Base-by-base conservation (phyloP, 2,888 invertebrate species). In the Netelia melanura region DNA sequence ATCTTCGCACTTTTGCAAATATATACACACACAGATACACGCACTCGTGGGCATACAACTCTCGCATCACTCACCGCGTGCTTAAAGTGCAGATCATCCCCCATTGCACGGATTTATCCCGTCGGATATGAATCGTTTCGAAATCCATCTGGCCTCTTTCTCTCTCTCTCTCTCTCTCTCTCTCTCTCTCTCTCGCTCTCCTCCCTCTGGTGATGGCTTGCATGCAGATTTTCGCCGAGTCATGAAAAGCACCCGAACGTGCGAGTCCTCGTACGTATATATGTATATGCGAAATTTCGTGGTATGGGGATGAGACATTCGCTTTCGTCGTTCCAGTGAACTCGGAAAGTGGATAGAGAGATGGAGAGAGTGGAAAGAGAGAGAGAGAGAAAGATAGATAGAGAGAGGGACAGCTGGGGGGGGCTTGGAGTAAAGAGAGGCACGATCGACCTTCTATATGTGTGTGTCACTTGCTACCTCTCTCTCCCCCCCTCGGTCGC, bases 191-290 rank as follows among this genome's bases (percentile, higher is more conserved):
- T 58, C 1, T 58, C 21, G 17, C 17, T 25, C 68, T 10, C 54
- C 48, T 17, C 58, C 25, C 64, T 56, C 62, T 68, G 62, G 48
- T 67, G 48, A 14, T 25, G 58, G 77, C 76, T 21, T 68, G 56
- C 81, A 78, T 75, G 64, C 68, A 52, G 68, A 74, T 70, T 85
- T 85, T 78, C 68, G 78, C 65, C 58, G 81, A 78, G 77, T 84
- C 84, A 84, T 81, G 84, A 78, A 78, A 84, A 81, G 74, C 81
- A 38, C 76, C 61, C 65, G 71, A 71, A 70, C 72, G 52, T 21
- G 56, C 67, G 81, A 81, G 78, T 78, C 64, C 78, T 56, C 65
- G 58, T 62, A 25, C 21, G 67, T 21, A 25, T 48, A 52, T 23
- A 62, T 62, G 25, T 62, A 52, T 23, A 62, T 62, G 23, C 56